phyloP scores from a whole-genome alignment of 1,140 invertebrate genomes.

The Apis cerana region DNA sequence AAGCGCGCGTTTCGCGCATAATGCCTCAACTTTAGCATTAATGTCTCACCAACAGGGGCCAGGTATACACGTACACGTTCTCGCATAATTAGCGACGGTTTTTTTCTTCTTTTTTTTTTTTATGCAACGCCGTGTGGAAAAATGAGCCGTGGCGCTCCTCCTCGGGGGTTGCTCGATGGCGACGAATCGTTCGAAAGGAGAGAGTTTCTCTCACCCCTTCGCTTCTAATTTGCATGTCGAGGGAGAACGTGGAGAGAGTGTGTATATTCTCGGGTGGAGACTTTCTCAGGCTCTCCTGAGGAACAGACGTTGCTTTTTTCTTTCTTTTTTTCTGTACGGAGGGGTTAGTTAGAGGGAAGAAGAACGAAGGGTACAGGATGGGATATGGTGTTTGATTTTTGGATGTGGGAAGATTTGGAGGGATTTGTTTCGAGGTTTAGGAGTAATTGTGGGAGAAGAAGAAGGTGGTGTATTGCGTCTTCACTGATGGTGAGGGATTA shows the following conservation, averaged over 20 bases:
- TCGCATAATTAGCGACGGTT: conserved; percentile 75
- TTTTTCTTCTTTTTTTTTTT: neutral
- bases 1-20: conserved; percentile 72
- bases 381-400: neutral
- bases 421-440: conserved; percentile 7
- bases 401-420: neutral
- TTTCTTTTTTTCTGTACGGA: neutral
- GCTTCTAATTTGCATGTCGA: conserved; percentile 39
- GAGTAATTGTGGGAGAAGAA: conserved; percentile 17
- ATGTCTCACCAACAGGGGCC: conserved; percentile 67
- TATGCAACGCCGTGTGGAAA: conserved; percentile 52
- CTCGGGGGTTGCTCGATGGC: conserved; percentile 26
- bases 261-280: conserved; percentile 19
- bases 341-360: neutral
- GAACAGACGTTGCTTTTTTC: too few relatives aligned
- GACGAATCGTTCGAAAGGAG: conserved; percentile 1
- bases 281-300: conserved; percentile 32
- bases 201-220: conserved; percentile 15
- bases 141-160: conserved; percentile 15
- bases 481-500: conserved; percentile 18
- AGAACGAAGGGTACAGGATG: neutral
- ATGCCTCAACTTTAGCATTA: conserved; percentile 72
- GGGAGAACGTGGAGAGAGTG: neutral
- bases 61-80: conserved; percentile 77
- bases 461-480: too few relatives aligned